Percentiles rank a stretch among this genome's conserved stretches.
phyloP scores from a whole-genome alignment of 2,888 invertebrate species.

The Phalera bucephala region DNA sequence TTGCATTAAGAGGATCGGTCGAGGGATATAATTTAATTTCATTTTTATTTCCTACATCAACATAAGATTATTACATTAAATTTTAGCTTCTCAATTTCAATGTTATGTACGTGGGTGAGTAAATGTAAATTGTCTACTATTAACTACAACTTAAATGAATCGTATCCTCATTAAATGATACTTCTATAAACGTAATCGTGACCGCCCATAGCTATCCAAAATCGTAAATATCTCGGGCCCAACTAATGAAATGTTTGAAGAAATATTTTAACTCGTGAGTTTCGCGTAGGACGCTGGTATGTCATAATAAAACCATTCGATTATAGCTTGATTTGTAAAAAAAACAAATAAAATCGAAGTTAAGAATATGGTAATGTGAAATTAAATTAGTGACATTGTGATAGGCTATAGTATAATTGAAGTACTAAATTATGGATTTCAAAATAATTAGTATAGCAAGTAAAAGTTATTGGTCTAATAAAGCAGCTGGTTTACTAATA shows the following conservation, averaged over 20 bases:
- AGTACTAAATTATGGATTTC: background rate
- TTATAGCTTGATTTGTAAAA: conserved; percentile 49
- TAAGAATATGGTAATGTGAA: conserved; percentile 22
- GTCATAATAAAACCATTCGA: conserved; percentile 54
- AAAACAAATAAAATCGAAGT: conserved; percentile 41
- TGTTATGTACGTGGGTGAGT: conserved; percentile 38
- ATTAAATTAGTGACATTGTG: conserved; percentile 16
- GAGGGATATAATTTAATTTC: conserved; percentile 1
- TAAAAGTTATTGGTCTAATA: conserved; percentile 13
- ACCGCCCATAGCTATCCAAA: conserved; percentile 60
- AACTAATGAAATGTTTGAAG: conserved; percentile 53
- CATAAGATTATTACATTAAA: conserved; percentile 11
- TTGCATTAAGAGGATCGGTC: background rate
- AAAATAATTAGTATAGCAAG: too few species aligned
- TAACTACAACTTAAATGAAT: conserved; percentile 40
- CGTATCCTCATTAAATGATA: conserved; percentile 46
- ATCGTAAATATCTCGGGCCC: conserved; percentile 51
- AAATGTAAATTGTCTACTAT: conserved; percentile 36
- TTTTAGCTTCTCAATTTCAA: conserved; percentile 26
- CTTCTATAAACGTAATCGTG: conserved; percentile 49
- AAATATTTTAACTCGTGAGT: conserved; percentile 35
- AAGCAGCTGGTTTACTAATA: conserved; percentile 44
- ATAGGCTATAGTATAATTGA: background rate
- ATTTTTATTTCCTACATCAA: conserved; percentile 8
- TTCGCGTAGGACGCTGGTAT: conserved; percentile 55